Conservation (phyloP, 2,113 vertebrate species). For the Terrapene triunguis region DNA sequence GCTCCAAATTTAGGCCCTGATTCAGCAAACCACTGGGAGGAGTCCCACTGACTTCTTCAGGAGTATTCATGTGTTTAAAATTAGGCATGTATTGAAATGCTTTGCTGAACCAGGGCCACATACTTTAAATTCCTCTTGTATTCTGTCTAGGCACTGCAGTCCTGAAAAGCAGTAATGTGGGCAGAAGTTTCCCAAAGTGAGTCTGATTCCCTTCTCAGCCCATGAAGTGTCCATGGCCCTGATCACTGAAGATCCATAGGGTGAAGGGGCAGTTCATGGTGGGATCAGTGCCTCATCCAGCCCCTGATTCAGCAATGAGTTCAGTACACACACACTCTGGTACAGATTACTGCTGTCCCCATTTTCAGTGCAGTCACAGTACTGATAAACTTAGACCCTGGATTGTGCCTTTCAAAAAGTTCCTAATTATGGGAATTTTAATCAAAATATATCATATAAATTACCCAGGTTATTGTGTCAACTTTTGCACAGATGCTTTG, state of each 20-base stretch:
- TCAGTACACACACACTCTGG: not conserved
- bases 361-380: not conserved
- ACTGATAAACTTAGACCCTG: not conserved
- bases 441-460: not conserved
- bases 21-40: not conserved
- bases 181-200: too few relatives aligned
- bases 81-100: not conserved
- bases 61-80: not conserved
- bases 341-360: rapidly evolving
- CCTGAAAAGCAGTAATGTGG: not conserved
- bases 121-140: not conserved
- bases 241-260: too few relatives aligned
- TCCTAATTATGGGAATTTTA: not conserved
- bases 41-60: not conserved
- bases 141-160: not conserved
- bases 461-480: not conserved
- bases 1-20: rapidly evolving
- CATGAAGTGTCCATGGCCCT: too few relatives aligned
- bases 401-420: not conserved
- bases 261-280: too few relatives aligned
- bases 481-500: not conserved
- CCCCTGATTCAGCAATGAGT: not conserved
- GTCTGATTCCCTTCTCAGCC: too few relatives aligned
- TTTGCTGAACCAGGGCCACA: not conserved
- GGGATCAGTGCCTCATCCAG: too few relatives aligned